Conservation (phyloP, 2,888 invertebrate species). For the Pediacus dermestoides region DNA sequence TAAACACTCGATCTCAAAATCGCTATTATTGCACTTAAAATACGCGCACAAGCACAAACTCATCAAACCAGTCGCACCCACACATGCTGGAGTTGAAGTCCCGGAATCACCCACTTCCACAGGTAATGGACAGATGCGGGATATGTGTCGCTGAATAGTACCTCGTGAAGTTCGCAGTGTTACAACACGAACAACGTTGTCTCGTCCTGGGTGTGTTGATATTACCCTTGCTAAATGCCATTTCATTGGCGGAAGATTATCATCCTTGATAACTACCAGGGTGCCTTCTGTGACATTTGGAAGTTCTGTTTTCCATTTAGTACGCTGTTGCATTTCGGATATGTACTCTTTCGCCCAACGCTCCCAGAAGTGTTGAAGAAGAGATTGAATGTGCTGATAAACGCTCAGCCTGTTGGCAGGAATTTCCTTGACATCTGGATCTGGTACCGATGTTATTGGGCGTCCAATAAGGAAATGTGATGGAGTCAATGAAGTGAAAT, state of each 20-base stretch:
- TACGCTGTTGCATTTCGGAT: constrained; percentile 14
- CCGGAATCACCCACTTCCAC: too few relatives aligned
- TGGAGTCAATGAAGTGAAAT: constrained; percentile 19
- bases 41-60: too few relatives aligned
- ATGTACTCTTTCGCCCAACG: constrained; percentile 19
- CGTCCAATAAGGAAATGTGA: constrained; percentile 22
- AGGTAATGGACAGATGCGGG: constrained; percentile 11
- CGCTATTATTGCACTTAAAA: too few relatives aligned
- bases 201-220: not conserved
- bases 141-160: not conserved
- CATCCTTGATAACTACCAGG: not conserved
- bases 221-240: not conserved
- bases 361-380: constrained; percentile 20
- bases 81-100: too few relatives aligned
- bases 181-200: not conserved
- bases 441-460: constrained; percentile 20
- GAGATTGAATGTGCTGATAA: constrained; percentile 18
- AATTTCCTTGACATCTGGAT: constrained; percentile 12
- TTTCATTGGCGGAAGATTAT: not conserved
- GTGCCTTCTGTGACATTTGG: too few relatives aligned
- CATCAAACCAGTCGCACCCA: too few relatives aligned
- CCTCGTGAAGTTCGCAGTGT: not conserved
- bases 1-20: too few relatives aligned
- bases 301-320: constrained; percentile 18
- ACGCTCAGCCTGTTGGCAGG: constrained; percentile 11